Evolutionary conservation across 2,888 invertebrate species (phyloP), one percentile per base, ranked within the genome.

Genomic region (Lasioglossum malachurum): DNA sequence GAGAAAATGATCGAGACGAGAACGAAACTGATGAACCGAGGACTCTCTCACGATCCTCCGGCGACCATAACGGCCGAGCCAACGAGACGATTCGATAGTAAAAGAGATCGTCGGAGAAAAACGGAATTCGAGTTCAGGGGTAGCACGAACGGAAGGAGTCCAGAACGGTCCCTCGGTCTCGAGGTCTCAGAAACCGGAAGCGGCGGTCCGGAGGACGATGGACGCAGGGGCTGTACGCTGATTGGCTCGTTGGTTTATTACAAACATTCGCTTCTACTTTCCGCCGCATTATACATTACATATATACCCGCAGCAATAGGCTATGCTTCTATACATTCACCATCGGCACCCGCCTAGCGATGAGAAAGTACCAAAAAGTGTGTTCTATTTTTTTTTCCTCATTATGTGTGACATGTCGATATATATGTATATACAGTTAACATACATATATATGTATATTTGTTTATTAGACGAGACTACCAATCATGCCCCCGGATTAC

Each of bases 161-260:
- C 78, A 69, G 83, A 82, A 90, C 76, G 77, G 79, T 83, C 82
- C 73, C 89, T 93, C 92, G 92, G 90, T 14, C n/a, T 92, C 92
- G 91, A 74, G 75, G 92, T 92, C 92, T 92, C 91, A 79, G 87
- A 92, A 91, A 90, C 85, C 90, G 87, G 86, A 88, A 75, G 82
- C 89, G 91, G 91, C 89, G 91, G 87, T 87, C 88, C 88, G 89
- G 91, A 90, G 93, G 91, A 90, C 89, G 93, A 93, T 93, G 93
- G 93, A 93, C 93, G 92, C 91, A 92, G 91, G 93, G 94, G 94
- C 94, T 94, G 93, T 94, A 94, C 95, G 94, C 95, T 95, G 95
- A 94, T 94, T 95, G 95, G 94, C 94, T 95, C 95, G 94, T 95
- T 95, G 95, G 94, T 95, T 95, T 92, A 92, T 94, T 94, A 93